A percentile compares a stretch with the other conserved stretches of the same genome.
phyloP scores from a whole-genome alignment of 1,140 invertebrate genomes.

The silkworm (Bombyx mori) region DNA sequence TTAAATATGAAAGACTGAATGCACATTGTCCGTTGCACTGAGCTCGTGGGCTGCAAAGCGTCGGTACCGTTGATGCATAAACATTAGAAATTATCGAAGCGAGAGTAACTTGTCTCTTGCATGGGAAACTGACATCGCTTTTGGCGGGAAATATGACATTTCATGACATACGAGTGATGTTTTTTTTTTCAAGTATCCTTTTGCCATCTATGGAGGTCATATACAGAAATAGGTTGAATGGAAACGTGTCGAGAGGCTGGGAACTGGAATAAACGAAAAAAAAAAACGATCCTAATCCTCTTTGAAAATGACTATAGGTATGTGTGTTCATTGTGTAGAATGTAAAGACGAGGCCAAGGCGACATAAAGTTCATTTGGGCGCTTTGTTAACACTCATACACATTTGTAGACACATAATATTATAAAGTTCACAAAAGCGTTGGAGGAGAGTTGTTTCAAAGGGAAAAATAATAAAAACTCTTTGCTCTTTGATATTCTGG shows the following conservation, averaged over 20 bases:
- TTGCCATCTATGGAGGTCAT: neutral
- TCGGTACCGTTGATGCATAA: slow-evolving; percentile 62
- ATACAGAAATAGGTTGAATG: neutral
- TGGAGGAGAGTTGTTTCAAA: slow-evolving; percentile 2
- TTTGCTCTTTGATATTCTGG: slow-evolving; percentile 23
- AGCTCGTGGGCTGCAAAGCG: slow-evolving; percentile 60
- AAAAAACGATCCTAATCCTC: slow-evolving; percentile 35
- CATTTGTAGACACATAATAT: no score
- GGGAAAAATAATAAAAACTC: slow-evolving; percentile 12
- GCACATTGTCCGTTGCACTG: slow-evolving; percentile 62
- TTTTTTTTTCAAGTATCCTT: neutral
- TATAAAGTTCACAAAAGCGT: neutral
- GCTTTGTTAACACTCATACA: slow-evolving; percentile 8
- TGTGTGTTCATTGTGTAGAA: slow-evolving; percentile 9
- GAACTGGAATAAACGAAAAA: slow-evolving; percentile 42
- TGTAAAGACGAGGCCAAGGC: slow-evolving; percentile 13
- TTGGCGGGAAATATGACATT: slow-evolving; percentile 47
- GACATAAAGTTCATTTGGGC: slow-evolving; percentile 17
- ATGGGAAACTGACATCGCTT: slow-evolving; percentile 40
- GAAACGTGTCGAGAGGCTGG: slow-evolving; percentile 45
- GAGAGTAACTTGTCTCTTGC: slow-evolving; percentile 30
- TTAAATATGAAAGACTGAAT: slow-evolving; percentile 63
- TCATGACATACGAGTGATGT: slow-evolving; percentile 17
- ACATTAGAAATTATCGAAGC: slow-evolving; percentile 59
- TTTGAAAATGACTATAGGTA: slow-evolving; percentile 16